A percentile compares a stretch with the other conserved stretches of the same genome.
Conservation (phyloP, 1,140 invertebrate genomes). For the Brachionus koreanus region DNA sequence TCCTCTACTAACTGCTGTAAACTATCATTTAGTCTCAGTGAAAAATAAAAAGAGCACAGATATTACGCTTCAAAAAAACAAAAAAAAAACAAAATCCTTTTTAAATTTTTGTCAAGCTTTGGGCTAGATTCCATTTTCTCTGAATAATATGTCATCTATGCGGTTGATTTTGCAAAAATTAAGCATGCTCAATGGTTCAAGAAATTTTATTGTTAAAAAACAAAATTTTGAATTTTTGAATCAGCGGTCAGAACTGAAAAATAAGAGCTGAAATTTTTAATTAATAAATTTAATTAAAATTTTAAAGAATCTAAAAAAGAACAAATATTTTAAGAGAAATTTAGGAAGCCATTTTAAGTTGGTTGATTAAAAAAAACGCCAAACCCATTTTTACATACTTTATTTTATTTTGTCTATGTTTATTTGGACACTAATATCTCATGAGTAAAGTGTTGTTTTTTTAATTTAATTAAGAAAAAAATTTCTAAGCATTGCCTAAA, state of each 20-base stretch:
- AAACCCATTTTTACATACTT: not conserved
- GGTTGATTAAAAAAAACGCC: not conserved
- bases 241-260: not conserved
- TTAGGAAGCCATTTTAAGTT: constrained; percentile 14
- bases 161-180: no score
- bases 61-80: no score
- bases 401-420: constrained; percentile 24
- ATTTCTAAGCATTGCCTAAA: not conserved
- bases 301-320: not conserved
- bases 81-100: no score
- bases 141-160: no score
- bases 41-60: not conserved
- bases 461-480: not conserved
- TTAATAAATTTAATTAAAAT: constrained; percentile 6
- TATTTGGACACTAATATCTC: constrained; percentile 25
- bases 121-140: no score
- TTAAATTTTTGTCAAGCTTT: no score
- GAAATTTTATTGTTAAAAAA: not conserved
- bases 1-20: not conserved
- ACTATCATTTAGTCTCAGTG: not conserved
- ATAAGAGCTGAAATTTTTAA: not conserved
- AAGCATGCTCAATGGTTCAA: no score
- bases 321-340: not conserved
- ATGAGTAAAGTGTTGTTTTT: not conserved
- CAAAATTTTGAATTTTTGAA: not conserved